phyloP scores from a whole-genome alignment of 1,140 invertebrate genomes.

The Euwallacea fornicatus region DNA sequence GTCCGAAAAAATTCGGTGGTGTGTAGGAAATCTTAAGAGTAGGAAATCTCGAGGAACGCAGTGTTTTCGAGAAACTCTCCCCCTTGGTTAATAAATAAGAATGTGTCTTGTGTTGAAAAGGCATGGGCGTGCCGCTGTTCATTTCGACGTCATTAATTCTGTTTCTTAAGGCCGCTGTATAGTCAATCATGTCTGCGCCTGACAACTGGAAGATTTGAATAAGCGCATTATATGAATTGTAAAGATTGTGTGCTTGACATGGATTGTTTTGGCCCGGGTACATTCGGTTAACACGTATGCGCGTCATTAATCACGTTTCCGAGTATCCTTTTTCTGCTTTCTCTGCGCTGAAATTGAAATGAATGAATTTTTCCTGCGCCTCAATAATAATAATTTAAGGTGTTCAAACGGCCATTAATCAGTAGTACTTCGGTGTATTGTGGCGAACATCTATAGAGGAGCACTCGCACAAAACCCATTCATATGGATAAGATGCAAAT shows the following conservation, averaged over 20 bases:
- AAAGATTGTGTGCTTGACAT: conserved; percentile 27
- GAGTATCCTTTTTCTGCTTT: conserved; percentile 5
- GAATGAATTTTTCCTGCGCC: too few species aligned
- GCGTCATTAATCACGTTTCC: conserved; percentile 23
- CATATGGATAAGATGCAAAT: conserved; percentile 35
- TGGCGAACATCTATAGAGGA: conserved; percentile 8
- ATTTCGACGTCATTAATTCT: conserved; percentile 33
- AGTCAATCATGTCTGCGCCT: conserved; percentile 21
- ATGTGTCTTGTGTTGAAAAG: conserved; percentile 22
- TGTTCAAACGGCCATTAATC: conserved; percentile 17
- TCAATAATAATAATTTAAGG: neutral
- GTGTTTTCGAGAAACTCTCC: conserved; percentile 3
- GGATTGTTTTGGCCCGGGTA: conserved; percentile 23
- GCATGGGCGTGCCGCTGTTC: conserved; percentile 25
- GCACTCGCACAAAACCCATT: conserved; percentile 13
- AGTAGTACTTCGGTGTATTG: conserved; percentile 4
- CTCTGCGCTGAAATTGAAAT: neutral
- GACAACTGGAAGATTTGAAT: conserved; percentile 29
- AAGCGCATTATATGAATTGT: conserved; percentile 25
- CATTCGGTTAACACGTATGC: conserved; percentile 25
- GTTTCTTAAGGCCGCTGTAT: conserved; percentile 25
- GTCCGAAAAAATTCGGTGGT: neutral
- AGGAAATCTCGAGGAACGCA: neutral
- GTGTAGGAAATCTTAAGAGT: neutral
- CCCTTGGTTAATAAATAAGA: conserved; percentile 21